phyloP scores from a whole-genome alignment of 2,113 vertebrate species.

The Cyprinodon brontotheroides region DNA sequence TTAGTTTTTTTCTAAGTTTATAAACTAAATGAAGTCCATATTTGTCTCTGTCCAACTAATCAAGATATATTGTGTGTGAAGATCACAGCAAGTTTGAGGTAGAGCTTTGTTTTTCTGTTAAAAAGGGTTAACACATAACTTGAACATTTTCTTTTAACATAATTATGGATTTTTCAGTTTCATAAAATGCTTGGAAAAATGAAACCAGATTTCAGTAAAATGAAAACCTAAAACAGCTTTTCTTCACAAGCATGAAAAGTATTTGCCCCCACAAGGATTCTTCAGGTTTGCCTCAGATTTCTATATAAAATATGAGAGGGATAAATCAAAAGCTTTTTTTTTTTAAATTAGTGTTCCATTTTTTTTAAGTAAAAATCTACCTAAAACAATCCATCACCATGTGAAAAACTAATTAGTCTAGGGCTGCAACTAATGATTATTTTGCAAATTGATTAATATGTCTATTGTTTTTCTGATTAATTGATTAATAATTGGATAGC shows the following conservation, averaged over 20 bases:
- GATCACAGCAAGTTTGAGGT: conserved; percentile 25
- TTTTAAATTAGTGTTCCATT: no score
- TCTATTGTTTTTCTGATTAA: no score
- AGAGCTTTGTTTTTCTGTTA: conserved; percentile 19
- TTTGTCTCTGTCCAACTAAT: conserved; percentile 32
- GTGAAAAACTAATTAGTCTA: no score
- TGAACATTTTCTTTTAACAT: background rate
- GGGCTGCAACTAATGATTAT: no score
- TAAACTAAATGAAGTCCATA: conserved; percentile 31
- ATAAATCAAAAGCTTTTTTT: no score
- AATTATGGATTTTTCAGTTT: background rate
- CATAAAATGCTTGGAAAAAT: background rate
- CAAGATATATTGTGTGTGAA: conserved; percentile 32
- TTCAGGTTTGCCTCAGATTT: no score
- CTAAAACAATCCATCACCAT: no score
- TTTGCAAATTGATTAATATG: no score
- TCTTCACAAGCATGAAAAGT: background rate
- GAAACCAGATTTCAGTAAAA: background rate
- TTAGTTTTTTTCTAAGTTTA: conserved; percentile 43
- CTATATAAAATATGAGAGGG: no score
- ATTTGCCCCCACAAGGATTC: background rate
- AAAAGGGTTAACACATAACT: conserved; percentile 16
- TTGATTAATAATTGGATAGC: no score
- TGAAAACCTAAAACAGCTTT: background rate
- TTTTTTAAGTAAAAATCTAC: no score